Evolutionary conservation across 2,113 vertebrate genomes (phyloP), one percentile per base, ranked within the genome.

Genomic region (Melanerpes formicivorus): DNA sequence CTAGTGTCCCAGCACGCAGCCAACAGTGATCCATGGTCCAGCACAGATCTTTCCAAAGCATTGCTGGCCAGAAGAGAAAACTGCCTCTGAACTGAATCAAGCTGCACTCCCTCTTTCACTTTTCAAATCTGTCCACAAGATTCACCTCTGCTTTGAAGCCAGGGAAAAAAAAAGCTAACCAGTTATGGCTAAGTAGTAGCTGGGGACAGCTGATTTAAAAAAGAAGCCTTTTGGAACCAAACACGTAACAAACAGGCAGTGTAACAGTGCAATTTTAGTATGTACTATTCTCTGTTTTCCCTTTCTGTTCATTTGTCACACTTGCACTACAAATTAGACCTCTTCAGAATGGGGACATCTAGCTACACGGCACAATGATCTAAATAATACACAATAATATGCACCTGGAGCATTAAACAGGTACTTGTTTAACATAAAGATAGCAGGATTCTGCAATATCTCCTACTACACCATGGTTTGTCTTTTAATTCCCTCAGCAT

Each of bases 401-500:
- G 0, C 30, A 25, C 65, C 83, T 66, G 59, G 55, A 69, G 59
- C 76, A 87, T 72, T 86, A 76, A 88, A 81, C 7, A 93, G 60
- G 37, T 76, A 87, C 67, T 95, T 93, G 67, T 82, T 96, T 76
- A 93, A 92, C 32, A 60, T 6, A 34, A 64, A 82, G 74, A 66
- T 87, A 54, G 87, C 79, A 87, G 91, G 82, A 92, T 75, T 82
- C 56, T 76, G 44, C 55, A 73, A 3, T 50, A 69, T 66, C 56
- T 93, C 59, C 54, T 87, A 81, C 54, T 55, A 84, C 75, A 81
- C 42, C 48, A 58, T 26, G 10, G 44, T 83, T 86, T 77, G 67
- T 87, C 81, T 91, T 96, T 92, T 54, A 92, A 95, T 91, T 78
- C 65, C 67, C 27, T 96, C 30, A 32, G 46, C 16, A 84, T 32